These are phyloP conservation scores for Telmatherina bonti DNA, from an alignment of 2,797 vertebrate species.

Conservation along the genomic window DNA sequence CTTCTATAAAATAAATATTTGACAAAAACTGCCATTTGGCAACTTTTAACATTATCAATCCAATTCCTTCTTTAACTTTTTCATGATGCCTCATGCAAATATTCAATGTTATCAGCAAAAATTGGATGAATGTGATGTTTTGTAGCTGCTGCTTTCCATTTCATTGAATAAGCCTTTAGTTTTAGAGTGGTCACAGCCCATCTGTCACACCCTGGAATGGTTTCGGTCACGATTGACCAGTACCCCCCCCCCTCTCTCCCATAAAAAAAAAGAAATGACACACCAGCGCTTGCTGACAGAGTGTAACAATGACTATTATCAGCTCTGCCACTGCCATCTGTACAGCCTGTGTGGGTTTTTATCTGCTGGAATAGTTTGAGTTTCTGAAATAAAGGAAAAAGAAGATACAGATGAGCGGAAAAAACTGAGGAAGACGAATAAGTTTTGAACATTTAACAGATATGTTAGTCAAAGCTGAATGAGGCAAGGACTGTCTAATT, in stretches of 20 bases:
- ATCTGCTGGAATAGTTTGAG: conserved; percentile 53
- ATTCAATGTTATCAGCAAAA: conserved; percentile 18
- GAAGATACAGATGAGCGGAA: conserved; percentile 38
- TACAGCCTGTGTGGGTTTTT: conserved; percentile 62
- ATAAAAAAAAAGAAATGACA: conserved; percentile 61
- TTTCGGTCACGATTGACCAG: conserved; percentile 46
- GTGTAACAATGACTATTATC: conserved; percentile 72
- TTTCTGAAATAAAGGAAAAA: conserved; percentile 49
- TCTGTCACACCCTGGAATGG: conserved; percentile 45
- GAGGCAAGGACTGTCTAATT: conserved; percentile 53
- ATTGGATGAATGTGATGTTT: not conserved
- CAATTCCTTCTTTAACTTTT: not conserved
- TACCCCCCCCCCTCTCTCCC: conserved; percentile 27
- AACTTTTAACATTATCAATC: not conserved
- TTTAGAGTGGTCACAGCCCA: conserved; percentile 27
- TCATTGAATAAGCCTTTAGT: conserved; percentile 23
- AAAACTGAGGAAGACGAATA: conserved; percentile 15
- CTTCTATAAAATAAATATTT: not conserved
- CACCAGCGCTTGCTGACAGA: conserved; percentile 61
- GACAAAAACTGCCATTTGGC: not conserved
- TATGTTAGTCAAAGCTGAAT: conserved; percentile 53
- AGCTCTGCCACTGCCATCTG: conserved; percentile 37
- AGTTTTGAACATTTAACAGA: conserved; percentile 47
- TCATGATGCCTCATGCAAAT: not conserved
- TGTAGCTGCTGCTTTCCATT: conserved; percentile 11